Base-by-base conservation (phyloP, 2,113 vertebrate species). In the Alosa alosa region DNA sequence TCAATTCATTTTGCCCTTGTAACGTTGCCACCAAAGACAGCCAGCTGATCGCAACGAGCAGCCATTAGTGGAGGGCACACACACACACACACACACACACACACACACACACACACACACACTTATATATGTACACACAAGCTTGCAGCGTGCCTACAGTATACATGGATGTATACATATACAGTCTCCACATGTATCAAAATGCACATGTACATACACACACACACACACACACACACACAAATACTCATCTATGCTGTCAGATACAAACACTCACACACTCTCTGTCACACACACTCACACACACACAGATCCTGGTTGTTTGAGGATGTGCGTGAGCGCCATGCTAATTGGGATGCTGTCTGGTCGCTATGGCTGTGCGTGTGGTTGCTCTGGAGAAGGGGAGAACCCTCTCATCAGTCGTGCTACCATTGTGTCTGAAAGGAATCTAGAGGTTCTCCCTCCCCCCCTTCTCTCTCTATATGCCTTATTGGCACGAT, bases 381-480 rank as follows among this genome's bases (percentile, higher is more conserved):
- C 82, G 82, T 52, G 39, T 64, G 50, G 87, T 86, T 88, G 64
- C 84, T 85, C 83, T 81, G 87, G 82, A 44, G 52, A 82, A 39
- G n/a, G 64, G 64, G n/a, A 72, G 64, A 72, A 11, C 25, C 64
- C 64, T 72, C 31, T 25, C 64, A 72, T 72, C 64, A 72, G 44
- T 50, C 49, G 20, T 68, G 57, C 81, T 22, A 81, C 72, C 22
- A 47, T 41, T 25, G 47, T 60, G 25, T 36, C 64, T 36, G n/a
- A 36, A 25, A 72, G 64, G n/a, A 72, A 72, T 72, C 64, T 25
- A 7, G 22, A 25, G 57, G 31, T 25, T 45, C 22, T 72, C 39
- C 0, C 22, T 46, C 7, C 47, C n/a, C 25, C n/a, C 22, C 55
- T 20, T 57, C 55, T 60, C 55, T 60, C 55, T 60, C 55, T 60